A percentile compares a stretch with the other conserved stretches of the same genome.
phyloP scores from a whole-genome alignment of 2,113 vertebrate species.

The Pristiophorus japonicus region DNA sequence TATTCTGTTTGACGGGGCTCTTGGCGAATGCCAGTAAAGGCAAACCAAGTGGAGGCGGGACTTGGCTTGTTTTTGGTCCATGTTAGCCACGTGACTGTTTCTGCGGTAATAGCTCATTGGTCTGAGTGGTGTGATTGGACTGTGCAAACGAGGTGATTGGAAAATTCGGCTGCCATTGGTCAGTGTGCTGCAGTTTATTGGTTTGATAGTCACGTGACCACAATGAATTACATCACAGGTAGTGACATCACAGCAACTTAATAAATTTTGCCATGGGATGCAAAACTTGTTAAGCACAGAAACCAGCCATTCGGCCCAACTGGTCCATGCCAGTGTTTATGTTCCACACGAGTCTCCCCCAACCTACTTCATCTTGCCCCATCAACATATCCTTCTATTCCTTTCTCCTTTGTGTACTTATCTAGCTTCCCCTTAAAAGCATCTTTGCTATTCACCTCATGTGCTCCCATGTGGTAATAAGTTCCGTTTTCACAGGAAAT shows the following conservation, averaged over 20 bases:
- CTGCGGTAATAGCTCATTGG: neutral
- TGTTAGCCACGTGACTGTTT: neutral
- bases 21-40: neutral
- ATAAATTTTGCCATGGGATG: neutral
- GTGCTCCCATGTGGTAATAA: neutral
- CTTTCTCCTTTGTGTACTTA: neutral
- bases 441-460: neutral
- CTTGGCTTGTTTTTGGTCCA: neutral
- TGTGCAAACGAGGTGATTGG: neutral
- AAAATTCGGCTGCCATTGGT: neutral
- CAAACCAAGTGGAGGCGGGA: neutral
- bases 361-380: neutral
- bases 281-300: too few species aligned
- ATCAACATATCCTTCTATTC: neutral
- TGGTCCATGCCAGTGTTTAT: neutral
- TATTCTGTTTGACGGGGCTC: neutral
- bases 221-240: neutral
- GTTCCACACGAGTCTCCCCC: neutral
- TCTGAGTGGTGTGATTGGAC: too few species aligned
- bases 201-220: neutral
- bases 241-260: neutral
- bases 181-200: neutral
- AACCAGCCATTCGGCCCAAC: neutral
- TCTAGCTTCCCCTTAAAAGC: neutral
- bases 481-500: neutral